These are phyloP conservation scores for Tenthredo amoena DNA, from an alignment of 2,888 invertebrate species.

Conservation along the genomic window DNA sequence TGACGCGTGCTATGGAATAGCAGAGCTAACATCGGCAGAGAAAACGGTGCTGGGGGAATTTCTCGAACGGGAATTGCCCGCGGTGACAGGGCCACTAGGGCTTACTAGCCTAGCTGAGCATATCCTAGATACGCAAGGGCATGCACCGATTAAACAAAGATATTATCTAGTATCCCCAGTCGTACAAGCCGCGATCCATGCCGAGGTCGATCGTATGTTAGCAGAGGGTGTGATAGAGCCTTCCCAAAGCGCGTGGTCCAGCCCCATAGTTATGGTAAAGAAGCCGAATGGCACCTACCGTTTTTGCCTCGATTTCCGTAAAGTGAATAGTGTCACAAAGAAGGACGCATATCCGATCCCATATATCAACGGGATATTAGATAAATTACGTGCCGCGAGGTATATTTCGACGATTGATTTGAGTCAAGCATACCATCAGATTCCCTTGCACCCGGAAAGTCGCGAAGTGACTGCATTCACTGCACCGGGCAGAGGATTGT, in stretches of 20 bases:
- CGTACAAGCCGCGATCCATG: not conserved
- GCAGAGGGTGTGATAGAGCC: constrained; percentile 65
- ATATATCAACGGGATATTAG: constrained; percentile 65
- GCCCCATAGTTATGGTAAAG: constrained; percentile 64
- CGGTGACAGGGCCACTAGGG: too few species aligned
- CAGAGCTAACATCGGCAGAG: not conserved
- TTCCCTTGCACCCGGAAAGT: constrained; percentile 60
- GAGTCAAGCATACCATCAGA: constrained; percentile 66
- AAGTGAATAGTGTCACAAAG: too few species aligned
- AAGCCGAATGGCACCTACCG: constrained; percentile 64
- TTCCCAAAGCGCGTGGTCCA: constrained; percentile 64
- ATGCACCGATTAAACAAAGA: too few species aligned
- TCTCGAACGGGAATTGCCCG: not conserved
- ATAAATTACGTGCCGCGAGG: constrained; percentile 64
- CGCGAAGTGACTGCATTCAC: constrained; percentile 1
- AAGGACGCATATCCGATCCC: constrained; percentile 58
- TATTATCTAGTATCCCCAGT: too few species aligned
- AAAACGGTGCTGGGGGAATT: not conserved
- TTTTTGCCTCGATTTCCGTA: constrained; percentile 67
- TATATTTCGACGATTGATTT: constrained; percentile 69
- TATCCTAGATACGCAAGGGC: too few species aligned
- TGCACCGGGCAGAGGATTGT: too few species aligned
- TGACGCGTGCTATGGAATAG: not conserved
- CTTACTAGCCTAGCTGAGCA: too few species aligned
- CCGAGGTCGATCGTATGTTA: constrained; percentile 64